phyloP scores from a whole-genome alignment of 2,888 invertebrate species.

The Clostera curtula region DNA sequence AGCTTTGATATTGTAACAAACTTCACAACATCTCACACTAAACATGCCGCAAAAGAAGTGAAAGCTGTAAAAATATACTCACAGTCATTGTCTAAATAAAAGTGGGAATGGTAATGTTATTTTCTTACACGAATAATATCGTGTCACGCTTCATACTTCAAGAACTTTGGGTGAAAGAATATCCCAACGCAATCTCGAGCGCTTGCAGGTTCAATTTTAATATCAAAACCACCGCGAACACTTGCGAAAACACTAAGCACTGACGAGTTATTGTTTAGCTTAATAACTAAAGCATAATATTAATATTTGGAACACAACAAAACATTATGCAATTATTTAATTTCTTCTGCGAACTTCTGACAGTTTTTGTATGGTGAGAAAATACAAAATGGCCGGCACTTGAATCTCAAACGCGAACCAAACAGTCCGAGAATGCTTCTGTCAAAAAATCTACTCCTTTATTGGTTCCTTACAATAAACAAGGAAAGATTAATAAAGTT shows the following conservation, averaged over 20 bases:
- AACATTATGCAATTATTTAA: conserved; percentile 30
- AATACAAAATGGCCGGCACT: conserved; percentile 69
- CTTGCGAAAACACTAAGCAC: conserved; percentile 9
- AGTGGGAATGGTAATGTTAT: conserved; percentile 4
- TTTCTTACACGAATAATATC: conserved; percentile 4
- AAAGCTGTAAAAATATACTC: conserved; percentile 9
- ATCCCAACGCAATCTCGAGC: conserved; percentile 8
- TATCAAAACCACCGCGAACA: too few relatives aligned
- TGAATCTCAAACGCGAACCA: too few relatives aligned
- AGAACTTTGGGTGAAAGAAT: conserved; percentile 4
- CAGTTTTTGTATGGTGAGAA: conserved; percentile 34
- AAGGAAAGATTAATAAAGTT: too few relatives aligned
- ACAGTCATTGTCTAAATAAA: conserved; percentile 16
- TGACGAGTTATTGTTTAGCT: conserved; percentile 7
- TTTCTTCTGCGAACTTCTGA: conserved; percentile 50
- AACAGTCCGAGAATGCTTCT: conserved; percentile 21
- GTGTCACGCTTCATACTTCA: conserved; percentile 11
- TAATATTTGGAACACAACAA: conserved; percentile 20
- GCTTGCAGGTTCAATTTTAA: too few relatives aligned
- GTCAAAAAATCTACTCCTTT: conserved; percentile 25
- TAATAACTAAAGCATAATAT: conserved; percentile 11
- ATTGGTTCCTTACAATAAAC: too few relatives aligned
- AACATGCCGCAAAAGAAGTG: conserved; percentile 13
- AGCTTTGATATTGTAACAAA: background rate
- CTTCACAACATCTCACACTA: background rate